phyloP scores from a whole-genome alignment of 2,888 invertebrate species.

The Mechanitis mazaeus region DNA sequence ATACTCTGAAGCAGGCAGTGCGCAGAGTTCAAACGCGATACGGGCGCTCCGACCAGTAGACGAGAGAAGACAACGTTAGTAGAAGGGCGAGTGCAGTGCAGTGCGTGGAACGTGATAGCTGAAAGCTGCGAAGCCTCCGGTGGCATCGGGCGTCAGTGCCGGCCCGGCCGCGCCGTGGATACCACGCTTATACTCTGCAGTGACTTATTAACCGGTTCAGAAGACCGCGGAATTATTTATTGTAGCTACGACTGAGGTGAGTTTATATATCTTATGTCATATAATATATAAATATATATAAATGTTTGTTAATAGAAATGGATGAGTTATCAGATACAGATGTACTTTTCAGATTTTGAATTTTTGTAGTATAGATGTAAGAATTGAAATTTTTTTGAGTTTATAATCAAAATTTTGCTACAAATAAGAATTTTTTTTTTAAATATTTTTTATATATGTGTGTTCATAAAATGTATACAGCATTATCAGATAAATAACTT shows the following conservation, averaged over 20 bases:
- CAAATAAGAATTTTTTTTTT: no score
- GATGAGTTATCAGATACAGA: no score
- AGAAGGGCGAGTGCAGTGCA: constrained; percentile 75
- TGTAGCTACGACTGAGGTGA: constrained; percentile 57
- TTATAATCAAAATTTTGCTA: no score
- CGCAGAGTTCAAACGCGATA: constrained; percentile 75
- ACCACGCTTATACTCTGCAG: constrained; percentile 60
- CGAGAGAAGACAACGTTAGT: constrained; percentile 69
- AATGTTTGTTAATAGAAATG: no score
- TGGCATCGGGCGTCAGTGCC: constrained; percentile 67
- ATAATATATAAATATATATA: no score
- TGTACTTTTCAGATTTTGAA: no score
- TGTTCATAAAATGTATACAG: no score
- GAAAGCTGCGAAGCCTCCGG: constrained; percentile 73
- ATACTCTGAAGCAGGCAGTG: constrained; percentile 72
- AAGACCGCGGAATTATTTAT: constrained; percentile 48
- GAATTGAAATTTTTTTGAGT: no score
- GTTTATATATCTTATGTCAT: constrained; percentile 34
- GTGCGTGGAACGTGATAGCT: constrained; percentile 72
- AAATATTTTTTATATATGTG: no score
- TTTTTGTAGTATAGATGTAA: no score
- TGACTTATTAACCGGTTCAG: constrained; percentile 48
- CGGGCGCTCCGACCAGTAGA: constrained; percentile 73
- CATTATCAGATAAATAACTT: no score
- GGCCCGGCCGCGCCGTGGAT: constrained; percentile 74